These are phyloP conservation scores for Brienomyrus longianalis DNA, from an alignment of 2,113 vertebrate genomes.

Conservation along the genomic window DNA sequence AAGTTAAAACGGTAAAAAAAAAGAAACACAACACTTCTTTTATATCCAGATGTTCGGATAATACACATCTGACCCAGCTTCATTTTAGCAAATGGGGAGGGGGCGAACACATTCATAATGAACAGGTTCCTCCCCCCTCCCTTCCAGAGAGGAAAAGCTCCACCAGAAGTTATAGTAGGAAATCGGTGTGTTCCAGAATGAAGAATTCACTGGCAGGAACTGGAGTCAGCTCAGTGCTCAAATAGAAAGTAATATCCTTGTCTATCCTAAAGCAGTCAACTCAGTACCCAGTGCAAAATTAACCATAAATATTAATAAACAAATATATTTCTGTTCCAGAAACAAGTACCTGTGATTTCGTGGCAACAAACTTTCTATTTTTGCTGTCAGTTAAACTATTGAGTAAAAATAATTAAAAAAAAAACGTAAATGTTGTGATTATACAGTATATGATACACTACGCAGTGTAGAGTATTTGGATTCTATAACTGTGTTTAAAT, in stretches of 20 bases:
- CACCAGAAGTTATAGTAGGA: conserved; percentile 44
- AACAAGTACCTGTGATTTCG: not conserved
- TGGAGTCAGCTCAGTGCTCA: conserved; percentile 23
- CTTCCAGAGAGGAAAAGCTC: conserved; percentile 45
- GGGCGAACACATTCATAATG: conserved; percentile 52
- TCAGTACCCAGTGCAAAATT: not conserved
- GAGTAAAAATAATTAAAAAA: not conserved
- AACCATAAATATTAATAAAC: not conserved
- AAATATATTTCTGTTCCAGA: conserved; percentile 32
- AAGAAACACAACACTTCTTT: conserved; percentile 34
- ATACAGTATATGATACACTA: not conserved
- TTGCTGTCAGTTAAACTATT: not conserved
- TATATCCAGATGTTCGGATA: conserved; percentile 53
- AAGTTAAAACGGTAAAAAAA: conserved; percentile 34
- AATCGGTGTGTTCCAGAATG: conserved; percentile 45
- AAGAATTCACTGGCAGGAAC: conserved; percentile 49
- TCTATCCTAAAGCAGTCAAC: not conserved
- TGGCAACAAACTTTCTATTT: not conserved
- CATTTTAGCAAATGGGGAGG: conserved; percentile 30
- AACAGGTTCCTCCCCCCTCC: conserved; percentile 53
- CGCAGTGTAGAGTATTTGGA: not conserved
- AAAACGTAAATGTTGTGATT: not conserved
- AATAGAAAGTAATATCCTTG: not conserved
- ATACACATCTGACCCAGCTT: conserved; percentile 51
- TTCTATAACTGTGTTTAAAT: not conserved